phyloP scores from a whole-genome alignment of 2,113 vertebrate genomes.

The Muscicapa adusta region DNA sequence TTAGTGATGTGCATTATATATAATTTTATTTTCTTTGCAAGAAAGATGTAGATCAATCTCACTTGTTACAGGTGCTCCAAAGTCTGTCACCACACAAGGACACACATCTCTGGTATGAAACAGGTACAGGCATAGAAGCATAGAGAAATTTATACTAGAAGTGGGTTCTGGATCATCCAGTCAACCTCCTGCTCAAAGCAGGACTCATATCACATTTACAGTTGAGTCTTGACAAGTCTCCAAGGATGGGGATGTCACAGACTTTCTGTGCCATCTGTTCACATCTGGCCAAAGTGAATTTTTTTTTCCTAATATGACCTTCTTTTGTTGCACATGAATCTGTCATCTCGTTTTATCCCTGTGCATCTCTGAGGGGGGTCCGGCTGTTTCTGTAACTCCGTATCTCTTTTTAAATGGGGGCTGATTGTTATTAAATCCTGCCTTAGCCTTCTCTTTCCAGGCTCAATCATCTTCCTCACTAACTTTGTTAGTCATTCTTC shows the following conservation, averaged over 20 bases:
- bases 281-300: not conserved
- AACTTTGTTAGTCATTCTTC: not conserved
- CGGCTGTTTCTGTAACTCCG: not conserved
- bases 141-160: not conserved
- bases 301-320: not conserved
- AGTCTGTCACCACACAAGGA: not conserved
- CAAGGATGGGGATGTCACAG: not conserved
- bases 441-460: not conserved
- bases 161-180: not conserved
- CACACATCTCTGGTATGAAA: accelerated
- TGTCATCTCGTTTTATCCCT: not conserved
- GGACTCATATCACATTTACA: accelerated
- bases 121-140: not conserved
- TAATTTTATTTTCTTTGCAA: not conserved
- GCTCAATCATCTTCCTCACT: not conserved
- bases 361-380: not conserved
- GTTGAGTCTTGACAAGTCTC: not conserved
- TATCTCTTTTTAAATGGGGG: not conserved
- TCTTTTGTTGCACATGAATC: not conserved
- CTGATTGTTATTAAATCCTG: not conserved
- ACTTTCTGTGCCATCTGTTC: not conserved
- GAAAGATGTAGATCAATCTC: not conserved
- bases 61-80: not conserved
- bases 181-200: not conserved
- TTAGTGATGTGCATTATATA: not conserved